Conservation (phyloP, 2,888 invertebrate species). For the Hesperia comma region DNA sequence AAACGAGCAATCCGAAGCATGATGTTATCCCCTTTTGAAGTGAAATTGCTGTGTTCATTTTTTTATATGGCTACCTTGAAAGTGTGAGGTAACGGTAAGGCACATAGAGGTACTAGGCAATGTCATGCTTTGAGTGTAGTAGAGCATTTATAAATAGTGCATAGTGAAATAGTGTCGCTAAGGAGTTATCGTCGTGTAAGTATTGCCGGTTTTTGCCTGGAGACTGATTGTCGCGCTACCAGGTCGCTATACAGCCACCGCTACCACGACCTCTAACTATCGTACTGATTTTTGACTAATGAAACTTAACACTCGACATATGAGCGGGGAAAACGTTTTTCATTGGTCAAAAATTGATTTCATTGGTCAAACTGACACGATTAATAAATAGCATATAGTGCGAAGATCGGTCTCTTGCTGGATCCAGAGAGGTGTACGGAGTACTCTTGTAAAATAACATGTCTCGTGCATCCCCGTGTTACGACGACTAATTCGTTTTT, state of each 20-base stretch:
- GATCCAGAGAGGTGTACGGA: slow-evolving; percentile 31
- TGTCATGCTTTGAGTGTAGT: slow-evolving; percentile 75
- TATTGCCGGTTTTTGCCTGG: slow-evolving; percentile 54
- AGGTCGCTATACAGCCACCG: background rate
- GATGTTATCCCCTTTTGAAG: slow-evolving; percentile 64
- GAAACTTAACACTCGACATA: background rate
- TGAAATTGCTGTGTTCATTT: slow-evolving; percentile 52
- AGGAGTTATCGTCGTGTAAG: slow-evolving; percentile 54
- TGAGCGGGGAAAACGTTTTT: background rate
- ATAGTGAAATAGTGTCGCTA: slow-evolving; percentile 49
- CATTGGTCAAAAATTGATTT: slow-evolving; percentile 10
- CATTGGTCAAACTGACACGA: background rate
- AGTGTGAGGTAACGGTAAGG: slow-evolving; percentile 55
- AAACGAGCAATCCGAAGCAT: slow-evolving; percentile 60
- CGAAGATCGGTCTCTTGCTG: slow-evolving; percentile 51
- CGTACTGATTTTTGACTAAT: slow-evolving; percentile 1
- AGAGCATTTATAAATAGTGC: slow-evolving; percentile 47
- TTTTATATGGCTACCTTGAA: slow-evolving; percentile 54
- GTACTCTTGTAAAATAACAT: slow-evolving; percentile 43
- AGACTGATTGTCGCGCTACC: slow-evolving; percentile 11
- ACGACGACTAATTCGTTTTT: slow-evolving; percentile 56
- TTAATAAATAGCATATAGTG: background rate
- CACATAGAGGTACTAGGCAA: slow-evolving; percentile 52
- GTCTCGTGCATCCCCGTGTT: slow-evolving; percentile 81
- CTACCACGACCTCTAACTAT: background rate